phyloP scores from a whole-genome alignment of 2,113 vertebrate genomes.

The Egretta garzetta region DNA sequence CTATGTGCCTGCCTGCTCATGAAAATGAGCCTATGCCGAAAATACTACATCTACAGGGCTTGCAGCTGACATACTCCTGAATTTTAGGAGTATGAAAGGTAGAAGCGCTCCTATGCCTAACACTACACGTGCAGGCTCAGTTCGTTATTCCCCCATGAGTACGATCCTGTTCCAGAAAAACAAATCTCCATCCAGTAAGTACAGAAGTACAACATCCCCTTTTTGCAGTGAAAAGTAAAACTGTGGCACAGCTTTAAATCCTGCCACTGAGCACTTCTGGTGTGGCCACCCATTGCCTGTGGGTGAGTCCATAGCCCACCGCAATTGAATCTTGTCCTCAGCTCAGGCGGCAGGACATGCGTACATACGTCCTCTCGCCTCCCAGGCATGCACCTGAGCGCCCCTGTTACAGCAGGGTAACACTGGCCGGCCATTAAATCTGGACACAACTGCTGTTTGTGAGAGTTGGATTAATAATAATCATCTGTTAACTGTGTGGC shows the following conservation, averaged over 20 bases:
- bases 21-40: not conserved
- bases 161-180: not conserved
- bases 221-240: not conserved
- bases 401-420: not conserved
- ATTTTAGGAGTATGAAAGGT: not conserved
- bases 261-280: not conserved
- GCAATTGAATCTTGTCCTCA: not conserved
- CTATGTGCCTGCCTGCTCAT: not conserved
- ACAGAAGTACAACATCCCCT: not conserved
- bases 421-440: not conserved
- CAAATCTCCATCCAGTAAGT: not conserved
- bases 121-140: not conserved
- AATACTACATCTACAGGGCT: not conserved
- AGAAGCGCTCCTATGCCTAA: not conserved
- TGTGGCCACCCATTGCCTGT: not conserved
- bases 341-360: not conserved
- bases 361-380: not conserved
- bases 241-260: not conserved
- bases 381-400: rapidly evolving
- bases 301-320: rapidly evolving
- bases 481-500: not conserved
- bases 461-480: not conserved
- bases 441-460: not conserved
- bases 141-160: not conserved
- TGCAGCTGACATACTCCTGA: not conserved